phyloP scores from a whole-genome alignment of 2,797 vertebrate species.

The Gambelia wislizenii region DNA sequence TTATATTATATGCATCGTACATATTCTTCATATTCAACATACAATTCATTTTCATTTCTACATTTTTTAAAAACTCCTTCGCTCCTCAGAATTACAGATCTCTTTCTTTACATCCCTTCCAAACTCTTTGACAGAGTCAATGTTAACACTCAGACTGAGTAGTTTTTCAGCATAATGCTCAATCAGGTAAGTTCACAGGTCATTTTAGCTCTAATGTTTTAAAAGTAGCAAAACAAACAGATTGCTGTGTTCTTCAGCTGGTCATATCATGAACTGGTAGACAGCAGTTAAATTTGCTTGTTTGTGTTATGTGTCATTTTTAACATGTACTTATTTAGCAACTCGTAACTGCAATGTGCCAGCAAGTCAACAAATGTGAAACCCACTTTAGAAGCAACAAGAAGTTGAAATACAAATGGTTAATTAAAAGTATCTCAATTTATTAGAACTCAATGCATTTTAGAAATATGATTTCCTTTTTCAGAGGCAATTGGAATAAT shows the following conservation, averaged over 20 bases:
- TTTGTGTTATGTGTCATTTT: not conserved
- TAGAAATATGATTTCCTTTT: not conserved
- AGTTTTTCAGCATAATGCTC: slow-evolving; percentile 17
- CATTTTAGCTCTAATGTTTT: not conserved
- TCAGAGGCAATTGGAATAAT: not conserved
- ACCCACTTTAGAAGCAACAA: not conserved
- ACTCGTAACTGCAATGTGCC: not conserved
- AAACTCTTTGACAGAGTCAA: too few relatives aligned
- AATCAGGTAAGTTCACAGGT: not conserved
- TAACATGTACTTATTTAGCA: not conserved
- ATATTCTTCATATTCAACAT: too few relatives aligned
- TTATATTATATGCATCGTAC: too few relatives aligned
- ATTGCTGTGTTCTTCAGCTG: not conserved
- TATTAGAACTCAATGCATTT: not conserved
- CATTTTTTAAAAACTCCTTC: too few relatives aligned
- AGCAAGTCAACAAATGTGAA: not conserved
- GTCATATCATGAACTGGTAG: not conserved
- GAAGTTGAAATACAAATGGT: not conserved
- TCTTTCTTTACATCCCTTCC: too few relatives aligned
- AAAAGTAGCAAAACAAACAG: not conserved
- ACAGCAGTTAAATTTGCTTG: not conserved
- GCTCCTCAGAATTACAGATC: too few relatives aligned
- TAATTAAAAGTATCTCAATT: not conserved
- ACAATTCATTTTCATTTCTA: too few relatives aligned
- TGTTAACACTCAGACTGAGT: not conserved